Conservation (phyloP, 1,140 invertebrate species). For the Latrodectus geometricus region DNA sequence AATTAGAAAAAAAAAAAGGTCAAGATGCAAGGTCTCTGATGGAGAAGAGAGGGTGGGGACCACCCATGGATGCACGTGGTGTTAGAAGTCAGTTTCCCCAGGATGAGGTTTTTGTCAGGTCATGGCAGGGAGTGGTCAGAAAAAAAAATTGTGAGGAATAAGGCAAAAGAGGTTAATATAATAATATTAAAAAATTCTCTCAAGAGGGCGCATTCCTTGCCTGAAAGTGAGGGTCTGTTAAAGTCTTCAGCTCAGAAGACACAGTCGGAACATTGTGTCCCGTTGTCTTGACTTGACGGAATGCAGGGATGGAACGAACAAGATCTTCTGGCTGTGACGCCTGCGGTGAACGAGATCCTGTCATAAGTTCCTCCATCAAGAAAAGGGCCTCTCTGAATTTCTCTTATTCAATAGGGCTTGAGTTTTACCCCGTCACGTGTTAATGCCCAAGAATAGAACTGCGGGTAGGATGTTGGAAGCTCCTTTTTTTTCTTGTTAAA, state of each 20-base stretch:
- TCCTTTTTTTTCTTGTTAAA: neutral
- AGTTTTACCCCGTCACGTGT: neutral
- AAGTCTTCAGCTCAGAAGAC: slow-evolving; percentile 20
- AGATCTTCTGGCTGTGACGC: slow-evolving; percentile 31
- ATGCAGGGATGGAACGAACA: slow-evolving; percentile 43
- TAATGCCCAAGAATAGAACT: neutral
- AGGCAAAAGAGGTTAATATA: slow-evolving; percentile 32
- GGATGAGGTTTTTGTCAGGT: slow-evolving; percentile 32
- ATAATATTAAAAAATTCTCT: slow-evolving; percentile 47
- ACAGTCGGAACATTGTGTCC: slow-evolving; percentile 52
- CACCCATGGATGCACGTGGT: slow-evolving; percentile 52
- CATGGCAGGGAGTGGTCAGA: slow-evolving; percentile 37
- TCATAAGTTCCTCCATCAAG: slow-evolving; percentile 13
- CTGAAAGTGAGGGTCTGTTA: slow-evolving; percentile 26
- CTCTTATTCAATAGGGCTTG: slow-evolving; percentile 4
- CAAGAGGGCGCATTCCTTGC: slow-evolving; percentile 30
- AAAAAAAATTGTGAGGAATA: slow-evolving; percentile 2
- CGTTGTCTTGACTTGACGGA: slow-evolving; percentile 39
- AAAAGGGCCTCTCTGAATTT: slow-evolving; percentile 1
- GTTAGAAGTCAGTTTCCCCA: slow-evolving; percentile 23
- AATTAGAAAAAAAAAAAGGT: slow-evolving; percentile 16
- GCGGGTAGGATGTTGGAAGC: neutral
- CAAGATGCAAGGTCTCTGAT: slow-evolving; percentile 28
- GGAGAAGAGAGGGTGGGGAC: slow-evolving; percentile 31
- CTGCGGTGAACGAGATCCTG: slow-evolving; percentile 39